Evolutionary conservation across 1,140 invertebrate species (phyloP).

Genomic region (Drosophila kanapiae): DNA sequence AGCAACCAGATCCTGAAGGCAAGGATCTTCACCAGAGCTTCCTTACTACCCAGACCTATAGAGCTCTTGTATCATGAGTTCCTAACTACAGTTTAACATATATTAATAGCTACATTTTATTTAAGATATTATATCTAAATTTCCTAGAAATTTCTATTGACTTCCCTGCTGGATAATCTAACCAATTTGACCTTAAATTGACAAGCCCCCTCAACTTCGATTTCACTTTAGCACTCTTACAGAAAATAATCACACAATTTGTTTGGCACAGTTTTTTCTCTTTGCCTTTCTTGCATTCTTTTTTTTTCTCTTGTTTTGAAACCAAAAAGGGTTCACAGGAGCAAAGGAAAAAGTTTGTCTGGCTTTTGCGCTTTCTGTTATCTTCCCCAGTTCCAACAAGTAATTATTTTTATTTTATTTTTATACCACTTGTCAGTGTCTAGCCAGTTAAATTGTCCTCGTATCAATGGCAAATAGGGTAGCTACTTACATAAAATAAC

Average conservation of each 20-base stretch:
- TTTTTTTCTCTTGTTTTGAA: constrained; percentile 21
- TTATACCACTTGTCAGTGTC: constrained; percentile 29
- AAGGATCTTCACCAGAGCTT: neutral
- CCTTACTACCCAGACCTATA: neutral
- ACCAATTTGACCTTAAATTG: constrained; percentile 24
- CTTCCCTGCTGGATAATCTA: neutral
- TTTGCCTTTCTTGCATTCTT: constrained; percentile 34
- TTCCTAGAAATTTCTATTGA: neutral
- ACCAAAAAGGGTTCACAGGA: constrained; percentile 36
- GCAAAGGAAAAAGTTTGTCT: constrained; percentile 42
- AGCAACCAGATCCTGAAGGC: neutral
- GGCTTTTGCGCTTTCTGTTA: constrained; percentile 29
- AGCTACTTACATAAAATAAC: constrained; percentile 10
- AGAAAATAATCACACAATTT: constrained; percentile 46
- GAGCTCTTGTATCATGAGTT: neutral
- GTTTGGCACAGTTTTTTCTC: constrained; percentile 46
- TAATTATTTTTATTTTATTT: constrained; percentile 49
- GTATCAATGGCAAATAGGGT: constrained; percentile 19
- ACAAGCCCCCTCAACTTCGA: constrained; percentile 22
- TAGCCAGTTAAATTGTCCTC: constrained; percentile 30
- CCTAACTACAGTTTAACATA: neutral
- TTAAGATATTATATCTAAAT: neutral
- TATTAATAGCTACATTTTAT: neutral
- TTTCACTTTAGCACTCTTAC: constrained; percentile 29
- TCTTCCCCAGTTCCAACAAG: constrained; percentile 20